Evolutionary conservation across 2,113 vertebrate genomes (phyloP), one percentile per base, ranked within the genome.

Genomic region (Antigone vipio): DNA sequence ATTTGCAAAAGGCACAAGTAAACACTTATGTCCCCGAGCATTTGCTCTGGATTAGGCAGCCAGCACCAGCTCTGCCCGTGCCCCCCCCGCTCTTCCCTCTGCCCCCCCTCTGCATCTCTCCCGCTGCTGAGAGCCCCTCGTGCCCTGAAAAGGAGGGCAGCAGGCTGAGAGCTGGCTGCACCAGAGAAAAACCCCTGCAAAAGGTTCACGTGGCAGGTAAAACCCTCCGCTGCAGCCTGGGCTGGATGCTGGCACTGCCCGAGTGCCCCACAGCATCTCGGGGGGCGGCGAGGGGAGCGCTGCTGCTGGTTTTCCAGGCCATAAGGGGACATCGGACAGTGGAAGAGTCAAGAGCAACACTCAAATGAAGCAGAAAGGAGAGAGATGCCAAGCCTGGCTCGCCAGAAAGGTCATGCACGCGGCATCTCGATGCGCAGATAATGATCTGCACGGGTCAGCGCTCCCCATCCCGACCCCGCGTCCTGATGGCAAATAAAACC

Each of bases 21-120:
- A 55, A 55, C 7, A 40, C n/a, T 38, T 30, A 19, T 0, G 1
- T 34, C 45, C n/a, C 11, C 3, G 0, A 55, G 40, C 4, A 1
- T 26, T 74, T 60, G 8, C 49, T 66, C 63, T 67, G 52, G 19
- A 5, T 62, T 9, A 53, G 49, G 72, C 60, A 69, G 59, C 44
- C 34, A 4, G 24, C 17, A 17, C 38, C 3, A 1, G 9, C 26
- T 24, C 81, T 83, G 22, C 56, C 55, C 5, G 3, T 66, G 34
- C 12, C 32, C 64, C 12, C 49, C 40, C 64, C 64, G 35, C 44
- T 72, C 34, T 74, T 63, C 49, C 30, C 53, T 67, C 18, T 75
- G n/a, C 19, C 7, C 35, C 22, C 3, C 9, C 56, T 21, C 27
- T 0, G 0, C 18, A 20, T 38, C 45, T 38, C 6, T 47, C 13